Evolutionary conservation across 1,140 invertebrate species (phyloP).

Genomic region (Tribolium castaneum): DNA sequence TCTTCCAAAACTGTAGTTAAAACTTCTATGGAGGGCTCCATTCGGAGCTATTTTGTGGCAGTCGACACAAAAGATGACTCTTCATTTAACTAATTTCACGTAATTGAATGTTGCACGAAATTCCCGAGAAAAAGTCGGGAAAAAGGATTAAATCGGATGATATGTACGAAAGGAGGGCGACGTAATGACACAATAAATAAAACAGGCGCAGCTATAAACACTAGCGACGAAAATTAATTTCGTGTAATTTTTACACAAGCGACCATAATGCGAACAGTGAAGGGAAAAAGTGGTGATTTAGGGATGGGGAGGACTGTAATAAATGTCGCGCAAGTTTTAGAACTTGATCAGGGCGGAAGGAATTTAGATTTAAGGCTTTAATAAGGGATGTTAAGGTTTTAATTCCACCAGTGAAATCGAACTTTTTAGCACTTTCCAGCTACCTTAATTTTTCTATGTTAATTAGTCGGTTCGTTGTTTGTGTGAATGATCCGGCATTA

Average conservation of each 20-base stretch:
- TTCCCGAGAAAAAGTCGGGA: background rate
- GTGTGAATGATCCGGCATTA: background rate
- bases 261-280: conserved; percentile 20
- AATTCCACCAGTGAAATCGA: conserved; percentile 32
- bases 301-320: conserved; percentile 50
- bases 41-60: conserved; percentile 27
- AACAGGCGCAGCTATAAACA: conserved; percentile 33
- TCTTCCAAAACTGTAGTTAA: conserved; percentile 34
- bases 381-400: conserved; percentile 52
- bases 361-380: conserved; percentile 58
- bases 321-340: conserved; percentile 57
- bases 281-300: conserved; percentile 56
- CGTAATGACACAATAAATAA: conserved; percentile 41
- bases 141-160: conserved; percentile 5
- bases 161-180: conserved; percentile 15
- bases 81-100: conserved; percentile 31
- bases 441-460: background rate
- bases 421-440: too few species aligned
- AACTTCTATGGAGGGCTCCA: conserved; percentile 17
- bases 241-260: conserved; percentile 51
- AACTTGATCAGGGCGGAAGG: conserved; percentile 55
- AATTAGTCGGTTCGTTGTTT: background rate
- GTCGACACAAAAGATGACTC: conserved; percentile 11
- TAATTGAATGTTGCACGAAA: conserved; percentile 7
- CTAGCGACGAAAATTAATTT: conserved; percentile 52